Evolutionary conservation across 2,797 vertebrate species (phyloP).

Genomic region (Cephalopachus bancanus): DNA sequence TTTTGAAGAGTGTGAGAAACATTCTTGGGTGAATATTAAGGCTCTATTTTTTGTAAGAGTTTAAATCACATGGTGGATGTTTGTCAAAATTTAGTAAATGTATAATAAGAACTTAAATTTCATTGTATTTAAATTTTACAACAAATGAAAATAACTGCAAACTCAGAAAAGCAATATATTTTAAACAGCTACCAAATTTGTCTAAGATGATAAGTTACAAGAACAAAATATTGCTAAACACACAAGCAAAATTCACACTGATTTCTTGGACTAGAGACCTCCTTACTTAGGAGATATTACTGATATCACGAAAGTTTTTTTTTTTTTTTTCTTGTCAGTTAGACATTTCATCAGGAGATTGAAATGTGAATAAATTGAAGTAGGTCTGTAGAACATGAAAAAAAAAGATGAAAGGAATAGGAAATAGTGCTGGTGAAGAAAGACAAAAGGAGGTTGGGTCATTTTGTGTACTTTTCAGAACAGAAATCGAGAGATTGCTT

Average conservation of each 20-base stretch:
- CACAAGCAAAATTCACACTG: not conserved
- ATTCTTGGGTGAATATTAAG: not conserved
- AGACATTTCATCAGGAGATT: constrained; percentile 37
- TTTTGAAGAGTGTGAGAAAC: not conserved
- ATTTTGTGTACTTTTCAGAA: constrained; percentile 81
- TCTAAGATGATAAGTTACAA: constrained; percentile 22
- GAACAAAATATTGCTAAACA: constrained; percentile 34
- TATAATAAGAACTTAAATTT: not conserved
- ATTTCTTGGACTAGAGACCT: constrained; percentile 13
- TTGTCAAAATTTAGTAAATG: not conserved
- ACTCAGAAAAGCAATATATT: not conserved
- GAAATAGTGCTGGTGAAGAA: constrained; percentile 69
- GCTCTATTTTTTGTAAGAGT: not conserved
- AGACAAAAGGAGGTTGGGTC: constrained; percentile 79
- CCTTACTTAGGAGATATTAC: not conserved
- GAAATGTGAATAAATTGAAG: constrained; percentile 58
- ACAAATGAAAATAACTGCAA: not conserved
- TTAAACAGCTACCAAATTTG: constrained; percentile 9
- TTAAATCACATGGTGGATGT: not conserved
- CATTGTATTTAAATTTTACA: constrained; percentile 10
- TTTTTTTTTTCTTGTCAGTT: not conserved
- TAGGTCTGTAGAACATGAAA: constrained; percentile 53
- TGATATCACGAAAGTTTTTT: not conserved
- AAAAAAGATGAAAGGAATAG: constrained; percentile 81
- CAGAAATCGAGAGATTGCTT: constrained; percentile 69